A percentile compares a stretch with the other conserved stretches of the same genome.
These are phyloP conservation scores for Hyperoodon ampullatus DNA, from an alignment of 2,113 vertebrate species.

Conservation along the genomic window DNA sequence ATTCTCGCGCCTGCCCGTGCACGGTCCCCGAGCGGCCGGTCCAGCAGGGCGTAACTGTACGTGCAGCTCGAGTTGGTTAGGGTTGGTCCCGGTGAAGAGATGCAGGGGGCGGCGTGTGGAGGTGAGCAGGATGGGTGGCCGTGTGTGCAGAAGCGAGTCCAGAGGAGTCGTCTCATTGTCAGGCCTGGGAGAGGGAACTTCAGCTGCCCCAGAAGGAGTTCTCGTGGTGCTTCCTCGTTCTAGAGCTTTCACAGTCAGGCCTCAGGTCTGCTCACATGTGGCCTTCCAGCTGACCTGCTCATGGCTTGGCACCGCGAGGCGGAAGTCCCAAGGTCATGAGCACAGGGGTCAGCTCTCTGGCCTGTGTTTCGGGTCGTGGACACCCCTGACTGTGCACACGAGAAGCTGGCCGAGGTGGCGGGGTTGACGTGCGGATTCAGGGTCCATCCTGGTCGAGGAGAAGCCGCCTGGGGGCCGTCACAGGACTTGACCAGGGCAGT, in stretches of 20 bases:
- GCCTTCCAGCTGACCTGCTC: neutral
- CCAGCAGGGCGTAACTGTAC: neutral
- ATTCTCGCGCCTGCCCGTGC: too few species aligned
- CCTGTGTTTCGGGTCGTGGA: too few species aligned
- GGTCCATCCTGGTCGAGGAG: fast-evolving
- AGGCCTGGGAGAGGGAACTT: fast-evolving
- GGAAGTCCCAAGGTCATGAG: fast-evolving
- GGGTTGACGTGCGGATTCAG: fast-evolving
- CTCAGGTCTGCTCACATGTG: fast-evolving
- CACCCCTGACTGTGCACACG: fast-evolving
- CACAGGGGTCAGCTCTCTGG: neutral
- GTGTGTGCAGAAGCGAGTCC: fast-evolving
- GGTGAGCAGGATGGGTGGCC: neutral
- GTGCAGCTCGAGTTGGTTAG: neutral
- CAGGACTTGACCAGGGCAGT: neutral
- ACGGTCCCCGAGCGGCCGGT: too few species aligned
- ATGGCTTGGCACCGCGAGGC: fast-evolving
- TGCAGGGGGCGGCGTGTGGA: fast-evolving
- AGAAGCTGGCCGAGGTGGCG: fast-evolving
- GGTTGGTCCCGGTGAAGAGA: neutral
- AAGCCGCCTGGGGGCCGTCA: neutral
- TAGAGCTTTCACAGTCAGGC: fast-evolving
- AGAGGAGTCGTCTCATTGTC: fast-evolving
- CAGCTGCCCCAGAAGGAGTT: fast-evolving
- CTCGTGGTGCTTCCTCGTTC: fast-evolving